Conservation (phyloP, 1,140 invertebrate genomes). For the Drosophila repleta region DNA sequence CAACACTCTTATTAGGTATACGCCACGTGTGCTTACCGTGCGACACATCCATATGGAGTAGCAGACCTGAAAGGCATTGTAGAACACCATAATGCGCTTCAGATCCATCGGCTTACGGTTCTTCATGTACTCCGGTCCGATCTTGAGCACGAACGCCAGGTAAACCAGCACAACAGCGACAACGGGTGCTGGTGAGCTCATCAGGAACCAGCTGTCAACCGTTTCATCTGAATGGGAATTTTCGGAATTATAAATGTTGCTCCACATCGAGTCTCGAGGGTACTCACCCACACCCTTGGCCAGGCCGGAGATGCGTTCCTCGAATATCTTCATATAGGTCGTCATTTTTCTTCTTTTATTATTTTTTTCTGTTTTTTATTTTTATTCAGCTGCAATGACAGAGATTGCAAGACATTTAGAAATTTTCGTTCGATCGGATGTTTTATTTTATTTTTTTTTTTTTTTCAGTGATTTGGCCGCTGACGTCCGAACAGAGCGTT, state of each 20-base stretch:
- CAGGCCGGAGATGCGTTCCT: slow-evolving; percentile 77
- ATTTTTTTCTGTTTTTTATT: too few relatives aligned
- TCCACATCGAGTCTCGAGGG: neutral
- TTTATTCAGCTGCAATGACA: slow-evolving; percentile 40
- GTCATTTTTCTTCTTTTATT: slow-evolving; percentile 50
- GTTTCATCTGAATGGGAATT: slow-evolving; percentile 85
- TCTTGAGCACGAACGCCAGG: slow-evolving; percentile 87
- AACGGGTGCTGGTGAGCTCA: slow-evolving; percentile 86
- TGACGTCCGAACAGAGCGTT: slow-evolving; percentile 64
- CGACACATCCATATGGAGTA: slow-evolving; percentile 85
- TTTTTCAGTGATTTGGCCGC: slow-evolving; percentile 40
- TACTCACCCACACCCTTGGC: slow-evolving; percentile 79
- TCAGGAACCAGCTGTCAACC: slow-evolving; percentile 87
- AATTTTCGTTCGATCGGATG: slow-evolving; percentile 38
- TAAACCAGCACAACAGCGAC: slow-evolving; percentile 87
- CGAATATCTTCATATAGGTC: slow-evolving; percentile 77
- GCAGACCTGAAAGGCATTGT: slow-evolving; percentile 90
- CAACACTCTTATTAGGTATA: slow-evolving; percentile 14
- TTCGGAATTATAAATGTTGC: neutral
- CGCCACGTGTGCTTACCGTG: slow-evolving; percentile 58
- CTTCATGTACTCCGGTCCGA: slow-evolving; percentile 91
- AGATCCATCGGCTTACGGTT: slow-evolving; percentile 89
- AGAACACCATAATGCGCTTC: slow-evolving; percentile 88
- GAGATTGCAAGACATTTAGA: slow-evolving; percentile 49
- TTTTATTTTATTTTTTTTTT: slow-evolving; percentile 8